These are phyloP conservation scores for Phortica variegata DNA, from an alignment of 1,140 invertebrate genomes.

Conservation along the genomic window DNA sequence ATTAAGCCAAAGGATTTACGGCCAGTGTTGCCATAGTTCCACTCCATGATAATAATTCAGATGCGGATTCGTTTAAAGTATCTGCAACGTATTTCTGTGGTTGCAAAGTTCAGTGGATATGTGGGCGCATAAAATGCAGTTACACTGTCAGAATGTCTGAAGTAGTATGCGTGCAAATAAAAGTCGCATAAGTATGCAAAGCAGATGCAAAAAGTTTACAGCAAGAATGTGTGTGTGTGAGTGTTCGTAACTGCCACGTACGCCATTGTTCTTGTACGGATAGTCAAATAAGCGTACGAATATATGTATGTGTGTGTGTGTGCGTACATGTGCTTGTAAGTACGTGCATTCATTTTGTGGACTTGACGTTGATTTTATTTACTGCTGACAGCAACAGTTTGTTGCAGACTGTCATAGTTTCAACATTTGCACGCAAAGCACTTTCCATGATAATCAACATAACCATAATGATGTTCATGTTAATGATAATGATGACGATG, in stretches of 20 bases:
- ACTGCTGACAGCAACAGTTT: conserved; percentile 45
- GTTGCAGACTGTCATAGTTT: conserved; percentile 16
- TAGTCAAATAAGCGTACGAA: too few species aligned
- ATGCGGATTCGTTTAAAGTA: too few species aligned
- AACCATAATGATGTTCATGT: background rate
- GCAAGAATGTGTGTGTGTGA: too few species aligned
- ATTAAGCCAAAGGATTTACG: too few species aligned
- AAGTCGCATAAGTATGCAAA: conserved; percentile 23
- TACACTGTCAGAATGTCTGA: too few species aligned
- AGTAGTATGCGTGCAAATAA: conserved; percentile 31
- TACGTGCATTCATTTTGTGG: conserved; percentile 1
- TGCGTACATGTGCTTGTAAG: conserved; percentile 4
- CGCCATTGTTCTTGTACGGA: too few species aligned
- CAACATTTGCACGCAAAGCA: background rate
- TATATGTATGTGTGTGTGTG: too few species aligned
- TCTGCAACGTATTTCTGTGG: too few species aligned
- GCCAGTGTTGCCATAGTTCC: too few species aligned
- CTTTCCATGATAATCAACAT: background rate
- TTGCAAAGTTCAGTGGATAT: conserved; percentile 25
- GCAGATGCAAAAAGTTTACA: background rate
- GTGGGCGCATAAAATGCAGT: conserved; percentile 6
- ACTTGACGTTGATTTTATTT: conserved; percentile 45
- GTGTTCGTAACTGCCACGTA: background rate
- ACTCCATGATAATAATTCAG: too few species aligned
- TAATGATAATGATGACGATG: background rate